Evolutionary conservation across 2,888 invertebrate genomes (phyloP).

Genomic region (Beris chalybata): DNA sequence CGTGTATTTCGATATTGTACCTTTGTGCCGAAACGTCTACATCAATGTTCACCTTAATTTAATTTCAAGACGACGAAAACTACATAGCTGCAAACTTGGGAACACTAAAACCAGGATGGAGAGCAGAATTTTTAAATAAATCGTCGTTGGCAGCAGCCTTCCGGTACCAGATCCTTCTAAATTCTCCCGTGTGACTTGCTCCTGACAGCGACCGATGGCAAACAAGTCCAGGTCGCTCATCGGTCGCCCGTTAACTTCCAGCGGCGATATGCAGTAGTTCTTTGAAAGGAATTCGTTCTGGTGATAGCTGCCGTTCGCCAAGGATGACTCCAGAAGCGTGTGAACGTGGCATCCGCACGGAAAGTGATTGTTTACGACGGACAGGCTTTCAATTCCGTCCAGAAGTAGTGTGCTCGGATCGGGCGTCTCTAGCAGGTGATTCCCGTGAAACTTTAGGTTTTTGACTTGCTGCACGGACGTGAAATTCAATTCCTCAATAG

Average conservation of each 20-base stretch:
- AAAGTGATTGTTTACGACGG: conserved; percentile 77
- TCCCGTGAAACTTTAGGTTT: conserved; percentile 74
- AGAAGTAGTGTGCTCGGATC: conserved; percentile 67
- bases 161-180: conserved; percentile 58
- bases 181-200: conserved; percentile 68
- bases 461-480: conserved; percentile 71
- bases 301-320: conserved; percentile 66
- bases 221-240: conserved; percentile 70
- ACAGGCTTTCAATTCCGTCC: conserved; percentile 71
- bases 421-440: conserved; percentile 80
- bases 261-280: conserved; percentile 84
- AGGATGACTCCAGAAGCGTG: conserved; percentile 73
- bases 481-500: conserved; percentile 74
- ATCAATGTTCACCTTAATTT: conserved; percentile 23
- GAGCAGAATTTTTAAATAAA: conserved; percentile 13
- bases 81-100: background rate
- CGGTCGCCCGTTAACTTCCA: conserved; percentile 77
- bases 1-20: too few relatives aligned
- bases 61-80: conserved; percentile 5
- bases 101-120: background rate
- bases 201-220: conserved; percentile 68
- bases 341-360: conserved; percentile 86
- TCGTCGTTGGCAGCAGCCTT: background rate
- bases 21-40: background rate
- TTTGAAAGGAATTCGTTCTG: conserved; percentile 68